These are phyloP conservation scores for Arvicanthis niloticus DNA, from an alignment of 2,113 vertebrate species.

Conservation along the genomic window DNA sequence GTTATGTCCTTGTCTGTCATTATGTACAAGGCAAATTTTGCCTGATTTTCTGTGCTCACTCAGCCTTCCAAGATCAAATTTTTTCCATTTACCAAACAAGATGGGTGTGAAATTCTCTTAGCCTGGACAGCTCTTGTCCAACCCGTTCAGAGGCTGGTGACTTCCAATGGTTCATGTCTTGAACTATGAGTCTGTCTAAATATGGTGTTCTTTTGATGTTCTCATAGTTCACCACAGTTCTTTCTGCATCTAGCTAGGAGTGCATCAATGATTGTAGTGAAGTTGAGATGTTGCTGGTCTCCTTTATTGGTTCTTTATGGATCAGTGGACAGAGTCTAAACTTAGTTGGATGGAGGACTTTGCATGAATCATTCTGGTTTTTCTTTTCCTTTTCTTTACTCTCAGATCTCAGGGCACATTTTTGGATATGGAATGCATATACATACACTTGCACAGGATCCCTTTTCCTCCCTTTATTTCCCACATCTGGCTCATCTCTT, in stretches of 20 bases:
- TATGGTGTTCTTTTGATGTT: neutral
- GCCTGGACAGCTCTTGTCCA: neutral
- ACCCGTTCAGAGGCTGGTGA: fast-evolving
- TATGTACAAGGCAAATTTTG: neutral
- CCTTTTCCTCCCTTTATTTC: neutral
- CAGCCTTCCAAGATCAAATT: neutral
- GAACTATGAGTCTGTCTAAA: neutral
- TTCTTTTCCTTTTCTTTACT: neutral
- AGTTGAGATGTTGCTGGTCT: neutral
- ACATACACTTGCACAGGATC: neutral
- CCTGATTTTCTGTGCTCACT: neutral
- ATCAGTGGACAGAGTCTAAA: neutral
- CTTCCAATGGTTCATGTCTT: neutral
- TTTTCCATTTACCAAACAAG: neutral
- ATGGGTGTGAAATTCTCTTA: neutral
- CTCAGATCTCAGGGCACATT: fast-evolving
- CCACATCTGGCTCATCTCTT: neutral
- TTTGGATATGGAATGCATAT: fast-evolving
- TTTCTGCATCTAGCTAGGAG: neutral
- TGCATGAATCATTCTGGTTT: fast-evolving
- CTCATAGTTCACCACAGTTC: neutral
- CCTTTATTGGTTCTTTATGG: fast-evolving
- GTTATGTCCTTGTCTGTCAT: neutral
- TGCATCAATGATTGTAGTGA: neutral
- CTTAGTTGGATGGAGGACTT: no score